Base-by-base conservation (phyloP, 2,797 vertebrate species). In the Odontamblyopus lacepedii region DNA sequence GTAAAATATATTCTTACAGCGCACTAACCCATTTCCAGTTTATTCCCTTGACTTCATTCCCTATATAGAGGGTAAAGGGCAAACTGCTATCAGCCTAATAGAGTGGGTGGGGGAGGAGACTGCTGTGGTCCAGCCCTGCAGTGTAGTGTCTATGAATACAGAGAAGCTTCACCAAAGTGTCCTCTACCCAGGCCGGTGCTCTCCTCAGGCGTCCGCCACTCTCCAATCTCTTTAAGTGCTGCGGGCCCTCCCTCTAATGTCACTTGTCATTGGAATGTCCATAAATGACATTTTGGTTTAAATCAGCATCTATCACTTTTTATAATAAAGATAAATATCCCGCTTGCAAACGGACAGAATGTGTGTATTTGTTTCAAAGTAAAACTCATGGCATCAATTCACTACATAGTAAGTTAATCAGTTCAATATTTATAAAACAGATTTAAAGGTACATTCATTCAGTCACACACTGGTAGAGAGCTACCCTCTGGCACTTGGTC, bases 191-290 rank as follows among this genome's bases (percentile, higher is more conserved):
- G 23, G 38, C 18, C 38, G 73, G 66, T 64, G 70, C 78, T 74
- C 80, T 83, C 78, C 78, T 67, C 57, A 51, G 68, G 84, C 80
- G 63, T 83, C 69, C 67, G 69, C 67, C 78, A 2, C 50, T 3
- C 66, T 78, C 77, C 86, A 91, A 93, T 93, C 82, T 90, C 72
- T 88, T 77, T 87, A 89, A 93, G 84, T 93, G 92, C 89, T 81
- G 66, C 72, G 67, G 81, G 56, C 59, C 69, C 78, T 80, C 63
- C 51, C 65, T 81, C 44, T 86, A 88, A 91, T 61, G 83, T 90
- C 88, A 83, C 83, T 92, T 92, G 85, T 89, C 89, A 88, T 90
- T 91, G 83, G 84, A 78, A 78, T 88, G 88, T 86, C 81, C 83
- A 87, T 76, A 87, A 83, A 82, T 84, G 79, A 84, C 87, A 85